Evolutionary conservation across 2,113 vertebrate species (phyloP).

Genomic region (Pelvicachromis taeniatus): DNA sequence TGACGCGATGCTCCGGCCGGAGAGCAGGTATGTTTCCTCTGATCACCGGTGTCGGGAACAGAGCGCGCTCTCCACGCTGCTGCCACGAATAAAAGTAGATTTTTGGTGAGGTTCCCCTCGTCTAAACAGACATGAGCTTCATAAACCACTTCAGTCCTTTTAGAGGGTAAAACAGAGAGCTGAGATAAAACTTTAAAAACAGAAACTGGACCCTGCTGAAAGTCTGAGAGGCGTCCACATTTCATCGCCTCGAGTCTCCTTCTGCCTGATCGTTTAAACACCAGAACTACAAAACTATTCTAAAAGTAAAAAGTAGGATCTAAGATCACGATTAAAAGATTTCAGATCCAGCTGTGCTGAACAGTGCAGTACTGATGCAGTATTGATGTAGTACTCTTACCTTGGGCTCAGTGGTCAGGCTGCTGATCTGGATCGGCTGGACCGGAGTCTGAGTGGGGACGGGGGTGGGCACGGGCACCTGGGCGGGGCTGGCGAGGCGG

Average conservation of each 20-base stretch:
- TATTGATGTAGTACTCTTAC: slow-evolving; percentile 48
- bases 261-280: not conserved
- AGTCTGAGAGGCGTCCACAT: not conserved
- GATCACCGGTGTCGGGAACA: not conserved
- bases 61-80: not conserved
- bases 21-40: not conserved
- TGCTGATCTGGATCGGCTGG: slow-evolving; percentile 93
- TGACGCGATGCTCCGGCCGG: not conserved
- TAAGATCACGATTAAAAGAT: not conserved
- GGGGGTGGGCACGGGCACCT: slow-evolving; percentile 24
- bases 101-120: not conserved
- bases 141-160: not conserved
- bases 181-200: not conserved
- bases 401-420: slow-evolving; percentile 89
- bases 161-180: not conserved
- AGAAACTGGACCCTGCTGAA: not conserved
- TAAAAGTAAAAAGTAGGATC: not conserved
- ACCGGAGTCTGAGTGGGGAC: slow-evolving; percentile 44
- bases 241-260: not conserved
- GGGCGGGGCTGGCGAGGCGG: slow-evolving; percentile 80
- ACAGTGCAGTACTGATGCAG: not conserved
- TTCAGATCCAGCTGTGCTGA: not conserved
- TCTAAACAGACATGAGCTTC: not conserved
- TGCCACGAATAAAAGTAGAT: not conserved
- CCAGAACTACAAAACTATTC: accelerated